phyloP scores from a whole-genome alignment of 2,888 invertebrate species.

The Phaedon cochleariae region DNA sequence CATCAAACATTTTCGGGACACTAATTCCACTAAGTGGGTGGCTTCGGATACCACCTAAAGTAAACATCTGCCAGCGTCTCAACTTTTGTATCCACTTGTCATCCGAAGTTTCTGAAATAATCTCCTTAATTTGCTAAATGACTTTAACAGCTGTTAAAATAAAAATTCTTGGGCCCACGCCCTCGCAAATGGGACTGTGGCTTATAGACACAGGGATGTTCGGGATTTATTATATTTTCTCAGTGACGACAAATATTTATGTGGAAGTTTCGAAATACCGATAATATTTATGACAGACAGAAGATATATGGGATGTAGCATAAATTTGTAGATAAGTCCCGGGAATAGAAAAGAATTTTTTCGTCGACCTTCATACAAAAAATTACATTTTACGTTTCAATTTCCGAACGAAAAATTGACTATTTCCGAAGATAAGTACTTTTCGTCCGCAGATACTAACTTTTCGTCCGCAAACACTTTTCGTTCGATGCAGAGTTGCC shows the following conservation, averaged over 20 bases:
- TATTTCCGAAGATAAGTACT: too few species aligned
- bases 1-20: conserved; percentile 4
- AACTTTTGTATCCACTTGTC: conserved; percentile 37
- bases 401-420: too few species aligned
- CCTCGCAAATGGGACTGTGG: conserved; percentile 7
- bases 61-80: conserved; percentile 29
- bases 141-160: conserved; percentile 54
- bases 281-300: conserved; percentile 5
- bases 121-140: conserved; percentile 50
- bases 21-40: conserved; percentile 35
- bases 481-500: too few species aligned
- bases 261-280: conserved; percentile 19
- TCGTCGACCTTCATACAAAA: too few species aligned
- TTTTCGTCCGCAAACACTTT: too few species aligned
- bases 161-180: conserved; percentile 34
- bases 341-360: too few species aligned
- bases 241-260: conserved; percentile 35
- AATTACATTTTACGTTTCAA: too few species aligned
- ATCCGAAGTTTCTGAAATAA: conserved; percentile 33
- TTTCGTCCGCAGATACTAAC: too few species aligned
- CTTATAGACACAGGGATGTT: conserved; percentile 27
- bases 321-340: neutral
- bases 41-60: conserved; percentile 24
- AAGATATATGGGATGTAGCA: neutral
- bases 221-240: conserved; percentile 33